Base-by-base conservation (phyloP, 2,888 invertebrate genomes). In the Euplexia lucipara region DNA sequence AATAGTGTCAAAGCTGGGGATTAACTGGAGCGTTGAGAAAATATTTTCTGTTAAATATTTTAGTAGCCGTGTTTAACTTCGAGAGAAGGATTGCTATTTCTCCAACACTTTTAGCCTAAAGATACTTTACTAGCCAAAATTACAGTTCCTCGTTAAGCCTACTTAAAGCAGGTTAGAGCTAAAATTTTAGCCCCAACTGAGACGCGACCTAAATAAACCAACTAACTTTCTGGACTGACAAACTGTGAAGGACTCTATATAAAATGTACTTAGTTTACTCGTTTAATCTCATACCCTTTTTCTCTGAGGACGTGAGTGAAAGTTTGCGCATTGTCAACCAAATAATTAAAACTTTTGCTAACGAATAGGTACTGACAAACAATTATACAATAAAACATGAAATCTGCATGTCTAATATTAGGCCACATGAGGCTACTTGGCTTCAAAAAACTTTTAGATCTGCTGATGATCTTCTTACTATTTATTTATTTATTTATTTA, bases 131-230 rank as follows among this genome's bases (percentile, higher is more conserved):
- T 39, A 71, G 53, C 53, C 42, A 16, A 59, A 72, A 75, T 73
- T 72, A 57, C 20, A 67, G 45, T 35, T 62, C 41, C 44, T 64
- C 18, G 57, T 45, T 66, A 71, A 78, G 67, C 66, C 66, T 67
- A 62, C 67, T 78, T 70, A 64, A 48, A 70, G 34, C 58, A 60
- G 74, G 67, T 65, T 63, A 62, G 63, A 42, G 45, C 57, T 65
- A 62, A 69, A 61, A 73, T 75, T 78, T 67, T 63, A 72, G 65
- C 44, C 54, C n/a, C 53, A 39, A 34, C 44, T 37, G 44, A 63
- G 77, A 65, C 52, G 34, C 41, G 71, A 48, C 75, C 78, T 75
- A 62, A 66, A 75, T 78, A 78, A 75, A 69, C 72, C 42, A 35
- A 53, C 48, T 6, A 44, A 75, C 49, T 66, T 64, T 48, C 65